Percentiles rank a stretch among this genome's conserved stretches.
These are phyloP conservation scores for Larimichthys crocea DNA, from an alignment of 2,113 vertebrate genomes.

Conservation along the genomic window DNA sequence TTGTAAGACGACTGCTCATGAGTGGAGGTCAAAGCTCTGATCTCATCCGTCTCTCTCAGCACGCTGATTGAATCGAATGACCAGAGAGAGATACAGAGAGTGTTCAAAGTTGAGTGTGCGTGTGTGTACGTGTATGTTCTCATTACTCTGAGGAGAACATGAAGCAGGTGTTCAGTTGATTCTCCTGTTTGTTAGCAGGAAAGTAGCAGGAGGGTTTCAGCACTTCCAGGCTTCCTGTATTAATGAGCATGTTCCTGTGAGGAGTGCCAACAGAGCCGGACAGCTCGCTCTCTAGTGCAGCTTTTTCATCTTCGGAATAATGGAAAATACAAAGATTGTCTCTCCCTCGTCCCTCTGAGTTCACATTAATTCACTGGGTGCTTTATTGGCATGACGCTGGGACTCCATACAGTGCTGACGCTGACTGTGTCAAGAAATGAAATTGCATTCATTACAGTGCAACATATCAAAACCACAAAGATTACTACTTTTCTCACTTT, in stretches of 20 bases:
- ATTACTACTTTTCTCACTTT: slow-evolving; percentile 38
- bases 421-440: slow-evolving; percentile 56
- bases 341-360: slow-evolving; percentile 11
- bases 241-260: slow-evolving; percentile 58
- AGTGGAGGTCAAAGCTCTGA: slow-evolving; percentile 78
- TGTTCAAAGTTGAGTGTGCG: slow-evolving; percentile 9
- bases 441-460: slow-evolving; percentile 56
- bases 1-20: slow-evolving; percentile 64
- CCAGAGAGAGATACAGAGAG: slow-evolving; percentile 43
- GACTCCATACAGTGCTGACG: slow-evolving; percentile 34
- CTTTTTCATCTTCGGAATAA: slow-evolving; percentile 62
- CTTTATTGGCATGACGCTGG: slow-evolving; percentile 35
- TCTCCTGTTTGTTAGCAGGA: slow-evolving; percentile 59
- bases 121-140: slow-evolving; percentile 16
- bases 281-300: slow-evolving; percentile 37
- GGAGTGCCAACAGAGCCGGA: slow-evolving; percentile 35
- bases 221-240: slow-evolving; percentile 53
- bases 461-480: slow-evolving; percentile 38
- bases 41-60: slow-evolving; percentile 76
- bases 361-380: slow-evolving; percentile 44
- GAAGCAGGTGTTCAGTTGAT: slow-evolving; percentile 51
- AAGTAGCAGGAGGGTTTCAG: slow-evolving; percentile 51
- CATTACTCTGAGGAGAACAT: slow-evolving; percentile 47
- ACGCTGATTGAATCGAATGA: slow-evolving; percentile 73
- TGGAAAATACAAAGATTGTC: slow-evolving; percentile 45